Conservation (phyloP, 1,140 invertebrate genomes). For the Grapholita molesta region DNA sequence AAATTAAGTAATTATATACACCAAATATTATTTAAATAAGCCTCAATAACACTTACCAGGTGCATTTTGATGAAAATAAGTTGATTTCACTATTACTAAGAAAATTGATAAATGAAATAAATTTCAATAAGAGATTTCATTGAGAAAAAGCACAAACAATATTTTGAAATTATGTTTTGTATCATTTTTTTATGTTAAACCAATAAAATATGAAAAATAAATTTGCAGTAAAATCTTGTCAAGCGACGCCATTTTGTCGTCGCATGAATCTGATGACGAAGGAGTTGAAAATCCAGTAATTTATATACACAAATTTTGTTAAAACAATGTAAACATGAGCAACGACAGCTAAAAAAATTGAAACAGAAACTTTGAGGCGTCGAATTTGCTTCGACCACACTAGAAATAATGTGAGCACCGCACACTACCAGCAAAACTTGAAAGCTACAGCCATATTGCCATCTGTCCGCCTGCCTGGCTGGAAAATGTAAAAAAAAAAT, state of each 20-base stretch:
- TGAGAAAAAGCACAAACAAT: slow-evolving; percentile 52
- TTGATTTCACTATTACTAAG: slow-evolving; percentile 56
- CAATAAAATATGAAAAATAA: slow-evolving; percentile 66
- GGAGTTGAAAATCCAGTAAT: slow-evolving; percentile 65
- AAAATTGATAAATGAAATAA: slow-evolving; percentile 46
- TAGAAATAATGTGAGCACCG: slow-evolving; percentile 68
- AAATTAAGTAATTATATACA: slow-evolving; percentile 49
- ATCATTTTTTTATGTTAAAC: slow-evolving; percentile 51
- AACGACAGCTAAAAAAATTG: slow-evolving; percentile 67
- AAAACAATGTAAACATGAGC: slow-evolving; percentile 60
- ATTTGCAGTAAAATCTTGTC: slow-evolving; percentile 74
- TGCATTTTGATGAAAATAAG: slow-evolving; percentile 71
- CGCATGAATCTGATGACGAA: slow-evolving; percentile 76
- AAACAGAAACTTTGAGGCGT: slow-evolving; percentile 70
- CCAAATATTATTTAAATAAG: slow-evolving; percentile 52
- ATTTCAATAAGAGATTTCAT: slow-evolving; percentile 52
- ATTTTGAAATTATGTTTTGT: slow-evolving; percentile 42
- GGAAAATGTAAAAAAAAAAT: slow-evolving; percentile 50
- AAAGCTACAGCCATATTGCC: slow-evolving; percentile 74
- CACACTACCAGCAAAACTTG: slow-evolving; percentile 73
- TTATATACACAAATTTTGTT: slow-evolving; percentile 53
- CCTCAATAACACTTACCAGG: slow-evolving; percentile 73
- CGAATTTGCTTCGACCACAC: slow-evolving; percentile 63
- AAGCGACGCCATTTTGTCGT: slow-evolving; percentile 79
- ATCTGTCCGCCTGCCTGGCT: slow-evolving; percentile 38